Base-by-base conservation (phyloP, 2,797 vertebrate species). In the Parambassis ranga region DNA sequence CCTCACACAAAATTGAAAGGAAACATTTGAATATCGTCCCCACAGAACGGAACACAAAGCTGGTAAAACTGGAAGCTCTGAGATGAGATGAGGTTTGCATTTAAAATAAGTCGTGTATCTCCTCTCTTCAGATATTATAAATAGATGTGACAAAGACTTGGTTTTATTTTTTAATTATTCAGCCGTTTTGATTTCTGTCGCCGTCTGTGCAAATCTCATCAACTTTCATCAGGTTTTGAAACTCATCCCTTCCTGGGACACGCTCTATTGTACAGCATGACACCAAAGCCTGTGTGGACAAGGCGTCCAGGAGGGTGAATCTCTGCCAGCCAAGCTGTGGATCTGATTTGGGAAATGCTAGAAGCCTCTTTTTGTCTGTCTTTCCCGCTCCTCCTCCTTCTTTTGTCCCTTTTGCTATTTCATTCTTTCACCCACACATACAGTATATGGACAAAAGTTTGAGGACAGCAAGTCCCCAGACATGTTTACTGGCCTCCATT, bases 321-420 rank as follows among this genome's bases (percentile, higher is more conserved):
- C 55, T 27, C 47, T 56, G 85, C 76, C 80, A 77, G 44, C 24
- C 26, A 23, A 75, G 53, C 52, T 65, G 33, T 64, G 65, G 68
- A 81, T 83, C 70, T 83, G 71, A 82, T 57, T 74, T 80, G 76
- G 66, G 66, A 64, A 63, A 46, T 30, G 61, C 59, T 50, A 14
- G 55, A 67, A 77, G 71, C 37, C 55, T 69, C 64, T 79, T 71
- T 71, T 55, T 71, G 52, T 69, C 38, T 27, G 50, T 56, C 47
- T 61, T 28, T 72, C 61, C 55, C 10, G 39, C 23, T 42, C n/a
- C 39, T 46, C 13, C 23, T 41, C 22, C n/a, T n/a, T n/a, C n/a
- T n/a, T n/a, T n/a, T n/a, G n/a, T n/a, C n/a, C n/a, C n/a, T n/a
- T n/a, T n/a, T n/a, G n/a, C n/a, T n/a, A n/a, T n/a, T n/a, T n/a